These are phyloP conservation scores for Lordiphosa andalusiaca DNA, from an alignment of 2,888 invertebrate genomes.

Conservation along the genomic window DNA sequence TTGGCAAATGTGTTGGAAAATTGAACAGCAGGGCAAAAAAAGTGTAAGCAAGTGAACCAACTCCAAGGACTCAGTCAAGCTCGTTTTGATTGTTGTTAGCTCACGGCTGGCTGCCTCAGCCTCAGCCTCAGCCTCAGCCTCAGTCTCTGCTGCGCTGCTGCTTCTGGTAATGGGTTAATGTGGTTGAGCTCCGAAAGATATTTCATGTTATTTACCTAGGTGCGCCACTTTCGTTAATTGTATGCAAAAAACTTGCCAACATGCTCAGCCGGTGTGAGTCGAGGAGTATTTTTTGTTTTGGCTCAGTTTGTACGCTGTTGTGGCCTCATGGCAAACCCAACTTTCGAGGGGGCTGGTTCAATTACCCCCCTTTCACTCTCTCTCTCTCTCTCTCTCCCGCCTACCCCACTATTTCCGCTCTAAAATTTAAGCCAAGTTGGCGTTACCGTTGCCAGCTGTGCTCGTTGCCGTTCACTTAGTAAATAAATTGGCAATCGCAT, in stretches of 20 bases:
- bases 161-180: slow-evolving; percentile 66
- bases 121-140: slow-evolving; percentile 12
- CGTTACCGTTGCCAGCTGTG: slow-evolving; percentile 54
- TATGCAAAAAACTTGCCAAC: slow-evolving; percentile 73
- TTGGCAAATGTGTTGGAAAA: slow-evolving; percentile 74
- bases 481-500: slow-evolving; percentile 76
- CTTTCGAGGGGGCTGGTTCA: slow-evolving; percentile 62
- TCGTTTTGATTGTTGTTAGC: too few relatives aligned
- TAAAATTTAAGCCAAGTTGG: slow-evolving; percentile 70
- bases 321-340: slow-evolving; percentile 58
- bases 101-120: slow-evolving; percentile 12
- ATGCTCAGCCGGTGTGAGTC: slow-evolving; percentile 31
- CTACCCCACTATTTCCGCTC: slow-evolving; percentile 65
- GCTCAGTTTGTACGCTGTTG: slow-evolving; percentile 44
- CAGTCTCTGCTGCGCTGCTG: slow-evolving; percentile 12
- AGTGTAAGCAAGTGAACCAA: slow-evolving; percentile 34
- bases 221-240: slow-evolving; percentile 76
- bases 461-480: slow-evolving; percentile 63
- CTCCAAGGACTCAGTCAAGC: slow-evolving; percentile 14
- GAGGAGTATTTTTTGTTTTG: slow-evolving; percentile 19
- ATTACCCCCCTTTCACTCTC: slow-evolving; percentile 49
- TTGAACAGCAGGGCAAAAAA: slow-evolving; percentile 52
- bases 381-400: slow-evolving; percentile 23
- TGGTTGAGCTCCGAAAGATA: slow-evolving; percentile 48
- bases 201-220: slow-evolving; percentile 64